Evolutionary conservation across 2,113 vertebrate genomes (phyloP).

Genomic region (Hypocryptadius cinnamomeus): DNA sequence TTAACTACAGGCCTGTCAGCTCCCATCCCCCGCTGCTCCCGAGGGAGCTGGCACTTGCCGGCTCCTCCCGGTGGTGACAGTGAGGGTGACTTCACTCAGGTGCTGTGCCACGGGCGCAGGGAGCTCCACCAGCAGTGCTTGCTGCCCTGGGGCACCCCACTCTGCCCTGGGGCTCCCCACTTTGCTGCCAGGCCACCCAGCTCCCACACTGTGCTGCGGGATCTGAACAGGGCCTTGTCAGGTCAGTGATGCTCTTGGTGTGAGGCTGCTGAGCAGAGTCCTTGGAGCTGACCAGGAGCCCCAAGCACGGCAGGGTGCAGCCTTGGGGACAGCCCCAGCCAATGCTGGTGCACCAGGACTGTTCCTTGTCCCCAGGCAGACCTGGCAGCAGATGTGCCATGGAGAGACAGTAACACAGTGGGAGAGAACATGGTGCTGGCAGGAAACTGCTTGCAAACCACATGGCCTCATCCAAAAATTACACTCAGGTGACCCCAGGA

Average conservation of each 20-base stretch:
- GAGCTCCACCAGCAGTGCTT: neutral
- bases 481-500: neutral
- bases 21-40: neutral
- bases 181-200: neutral
- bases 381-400: neutral
- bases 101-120: neutral
- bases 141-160: neutral
- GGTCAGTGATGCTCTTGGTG: rapidly evolving
- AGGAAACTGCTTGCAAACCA: neutral
- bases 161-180: neutral
- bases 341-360: rapidly evolving
- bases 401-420: rapidly evolving
- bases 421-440: neutral
- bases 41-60: neutral
- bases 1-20: conserved; percentile 63
- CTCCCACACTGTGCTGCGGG: rapidly evolving
- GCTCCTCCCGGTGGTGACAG: rapidly evolving
- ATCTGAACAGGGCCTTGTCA: rapidly evolving
- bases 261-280: neutral
- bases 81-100: neutral
- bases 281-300: neutral
- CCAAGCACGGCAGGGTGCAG: neutral
- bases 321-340: neutral
- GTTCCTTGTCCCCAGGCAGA: neutral
- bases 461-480: neutral